These are phyloP conservation scores for Periophthalmodon schlosseri DNA, from an alignment of 2,113 vertebrate genomes.

Conservation along the genomic window DNA sequence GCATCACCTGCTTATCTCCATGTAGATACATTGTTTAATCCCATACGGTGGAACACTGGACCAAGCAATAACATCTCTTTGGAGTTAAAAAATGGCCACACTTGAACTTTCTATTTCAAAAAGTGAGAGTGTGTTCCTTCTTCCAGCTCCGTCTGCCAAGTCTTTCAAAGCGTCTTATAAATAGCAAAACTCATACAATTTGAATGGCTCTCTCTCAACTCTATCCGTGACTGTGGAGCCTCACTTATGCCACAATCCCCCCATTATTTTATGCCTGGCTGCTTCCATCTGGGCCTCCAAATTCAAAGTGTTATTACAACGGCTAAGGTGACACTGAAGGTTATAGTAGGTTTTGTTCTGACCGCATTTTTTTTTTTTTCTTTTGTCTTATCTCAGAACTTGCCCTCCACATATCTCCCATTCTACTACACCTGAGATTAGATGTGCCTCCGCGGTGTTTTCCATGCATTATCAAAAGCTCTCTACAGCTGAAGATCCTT, in stretches of 20 bases:
- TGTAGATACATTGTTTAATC: too few relatives aligned
- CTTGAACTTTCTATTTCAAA: neutral
- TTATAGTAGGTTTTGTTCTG: slow-evolving; percentile 4
- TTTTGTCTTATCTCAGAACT: slow-evolving; percentile 17
- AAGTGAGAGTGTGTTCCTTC: neutral
- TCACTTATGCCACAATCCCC: neutral
- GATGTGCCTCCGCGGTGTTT: slow-evolving; percentile 10
- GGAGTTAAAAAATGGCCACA: too few relatives aligned
- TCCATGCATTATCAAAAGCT: slow-evolving; percentile 35
- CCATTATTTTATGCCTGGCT: slow-evolving; percentile 26
- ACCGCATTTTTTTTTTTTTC: neutral
- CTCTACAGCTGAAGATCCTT: slow-evolving; percentile 4
- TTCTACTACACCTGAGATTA: slow-evolving; percentile 22
- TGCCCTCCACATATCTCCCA: neutral
- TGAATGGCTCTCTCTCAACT: slow-evolving; percentile 1
- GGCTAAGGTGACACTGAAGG: slow-evolving; percentile 19
- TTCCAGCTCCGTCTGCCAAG: neutral
- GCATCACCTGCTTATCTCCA: too few relatives aligned
- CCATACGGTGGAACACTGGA: too few relatives aligned
- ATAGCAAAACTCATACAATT: slow-evolving; percentile 15
- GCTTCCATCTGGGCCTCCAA: slow-evolving; percentile 1
- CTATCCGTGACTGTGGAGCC: neutral
- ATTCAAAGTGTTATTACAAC: slow-evolving; percentile 19
- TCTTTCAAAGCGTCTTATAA: neutral
- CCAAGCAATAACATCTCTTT: too few relatives aligned